Percentiles rank a stretch among this genome's conserved stretches.
Conservation (phyloP, 2,797 vertebrate species). For the Leuciscus waleckii region DNA sequence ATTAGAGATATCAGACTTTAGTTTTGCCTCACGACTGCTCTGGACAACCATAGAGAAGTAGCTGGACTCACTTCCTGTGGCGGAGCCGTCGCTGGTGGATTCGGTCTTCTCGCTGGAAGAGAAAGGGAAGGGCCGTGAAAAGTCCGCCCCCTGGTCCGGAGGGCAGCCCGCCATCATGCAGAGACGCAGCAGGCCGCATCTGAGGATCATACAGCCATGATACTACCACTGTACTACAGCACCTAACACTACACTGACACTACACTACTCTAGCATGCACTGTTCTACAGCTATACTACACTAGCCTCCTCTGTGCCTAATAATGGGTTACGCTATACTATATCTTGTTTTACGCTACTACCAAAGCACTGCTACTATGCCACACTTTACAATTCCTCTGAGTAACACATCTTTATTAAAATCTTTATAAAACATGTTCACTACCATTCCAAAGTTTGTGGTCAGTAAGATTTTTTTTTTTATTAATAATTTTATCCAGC, state of each 20-base stretch:
- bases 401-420: not conserved
- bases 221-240: slow-evolving; percentile 56
- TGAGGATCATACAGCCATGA: slow-evolving; percentile 86
- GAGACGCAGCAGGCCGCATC: slow-evolving; percentile 87
- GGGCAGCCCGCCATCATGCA: slow-evolving; percentile 89
- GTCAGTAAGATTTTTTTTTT: not conserved
- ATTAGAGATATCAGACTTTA: not conserved
- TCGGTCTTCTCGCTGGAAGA: slow-evolving; percentile 95
- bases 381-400: not conserved
- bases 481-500: not conserved
- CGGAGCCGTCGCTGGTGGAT: slow-evolving; percentile 90
- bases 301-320: not conserved
- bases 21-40: not conserved
- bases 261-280: slow-evolving; percentile 15
- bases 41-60: slow-evolving; percentile 48
- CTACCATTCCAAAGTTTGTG: not conserved
- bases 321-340: not conserved
- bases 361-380: not conserved
- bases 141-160: slow-evolving; percentile 83
- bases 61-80: slow-evolving; percentile 83
- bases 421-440: not conserved
- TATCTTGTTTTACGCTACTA: not conserved
- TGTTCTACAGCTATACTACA: not conserved
- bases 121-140: slow-evolving; percentile 81
- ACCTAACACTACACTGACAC: slow-evolving; percentile 17